Evolutionary conservation across 2,888 invertebrate genomes (phyloP), one percentile per base, ranked within the genome.

Genomic region (Sericinus montela): DNA sequence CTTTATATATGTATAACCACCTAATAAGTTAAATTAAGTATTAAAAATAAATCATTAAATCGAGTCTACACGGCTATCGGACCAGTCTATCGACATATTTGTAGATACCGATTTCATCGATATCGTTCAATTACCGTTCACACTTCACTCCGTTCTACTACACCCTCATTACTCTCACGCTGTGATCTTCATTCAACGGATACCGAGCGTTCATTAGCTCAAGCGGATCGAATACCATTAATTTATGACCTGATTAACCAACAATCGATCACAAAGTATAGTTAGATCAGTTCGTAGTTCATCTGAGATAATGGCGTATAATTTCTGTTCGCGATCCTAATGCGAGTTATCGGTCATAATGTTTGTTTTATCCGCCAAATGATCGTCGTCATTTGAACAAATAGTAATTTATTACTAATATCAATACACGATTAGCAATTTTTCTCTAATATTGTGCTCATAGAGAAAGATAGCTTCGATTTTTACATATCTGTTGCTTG

Each of bases 211-310:
- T 45, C 54, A 49, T 47, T 52, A 48, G 38, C 37, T 45, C 40
- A 37, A 44, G 28, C 30, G 30, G 37, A 15, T 38, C 38, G 38
- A 30, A 60, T 64, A 58, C 46, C 62, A 56, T 62, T 72, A 67
- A 75, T 76, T 77, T 70, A 60, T 60, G 54, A 65, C 69, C 69
- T 65, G 70, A 72, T 70, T 60, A 61, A 39, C 58, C 45, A 52
- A 65, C 66, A 71, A 78, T 75, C 65, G 63, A 65, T 72, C 76
- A 78, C 79, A 75, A 73, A 69, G 70, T 52, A 48, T 62, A 56
- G 59, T 59, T 64, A 60, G 29, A 14, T 15, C 10, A 15, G 50
- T 60, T 62, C 60, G 58, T 59, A 55, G 55, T 45, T 58, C 53
- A 46, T 57, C 60, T 59, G 56, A n/a, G n/a, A 51, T 19, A 29